Evolutionary conservation across 2,113 vertebrate species (phyloP), one percentile per base, ranked within the genome.

Genomic region (Microtus richardsoni): DNA sequence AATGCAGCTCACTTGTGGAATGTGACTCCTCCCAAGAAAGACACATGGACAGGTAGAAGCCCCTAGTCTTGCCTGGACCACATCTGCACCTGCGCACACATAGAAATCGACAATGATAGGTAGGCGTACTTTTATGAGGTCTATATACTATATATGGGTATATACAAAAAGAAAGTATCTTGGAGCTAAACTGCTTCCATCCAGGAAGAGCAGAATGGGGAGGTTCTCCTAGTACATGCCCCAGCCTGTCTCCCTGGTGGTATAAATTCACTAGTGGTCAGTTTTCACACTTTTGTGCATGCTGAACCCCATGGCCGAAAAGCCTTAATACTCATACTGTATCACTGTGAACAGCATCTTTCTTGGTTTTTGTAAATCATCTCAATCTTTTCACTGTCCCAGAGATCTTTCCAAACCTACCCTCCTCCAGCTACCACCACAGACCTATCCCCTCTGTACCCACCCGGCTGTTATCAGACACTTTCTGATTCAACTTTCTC

Each of bases 271-370:
- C 26, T 19, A 14, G 21, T 79, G 2, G 17, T 6, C 5, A 24
- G 22, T 16, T 62, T 88, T 66, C 1, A 16, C 73, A 86, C 7
- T 26, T 84, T 58, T 62, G 7, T 9, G 1, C 28, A 86, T 7
- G 21, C 1, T 82, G 26, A 47, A 64, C 5, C 21, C 6, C 83
- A 62, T 16, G 3, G 13, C n/a, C 66, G 7, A 44, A 85, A 83
- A 95, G 36, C 22, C 21, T 54, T 71, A 1, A 17, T 5, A 17
- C 1, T 1, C 1, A 5, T 2, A 21, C 0, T 16, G 4, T 14
- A 24, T 26, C 39, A 75, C 49, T 12, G 2, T 7, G 36, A 12
- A 14, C 49, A 26, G 71, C 13, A 36, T 8, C 47, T 47, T 21
- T 39, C 19, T 9, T 9, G 0, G 22, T 39, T 16, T 66, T 83